Conservation (phyloP, 2,888 invertebrate genomes). For the Plebejus melissa region DNA sequence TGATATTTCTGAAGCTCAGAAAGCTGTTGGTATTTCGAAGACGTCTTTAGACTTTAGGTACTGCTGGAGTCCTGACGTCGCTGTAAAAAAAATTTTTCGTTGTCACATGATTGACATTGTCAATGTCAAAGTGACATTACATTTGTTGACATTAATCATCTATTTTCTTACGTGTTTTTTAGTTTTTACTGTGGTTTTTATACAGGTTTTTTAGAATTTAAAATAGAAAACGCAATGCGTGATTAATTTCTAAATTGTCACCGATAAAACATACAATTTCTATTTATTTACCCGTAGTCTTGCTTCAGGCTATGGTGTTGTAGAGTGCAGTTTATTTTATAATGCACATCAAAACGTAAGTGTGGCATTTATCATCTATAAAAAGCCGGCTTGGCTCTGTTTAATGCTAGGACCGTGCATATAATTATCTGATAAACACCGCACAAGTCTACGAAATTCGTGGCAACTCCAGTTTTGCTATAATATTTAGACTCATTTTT, state of each 20-base stretch:
- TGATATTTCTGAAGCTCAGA: too few relatives aligned
- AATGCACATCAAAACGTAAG: constrained; percentile 11
- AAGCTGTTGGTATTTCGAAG: too few relatives aligned
- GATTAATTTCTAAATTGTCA: neutral
- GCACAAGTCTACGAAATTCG: neutral
- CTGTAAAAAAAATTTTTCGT: too few relatives aligned
- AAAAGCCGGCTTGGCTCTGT: neutral
- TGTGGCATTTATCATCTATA: neutral
- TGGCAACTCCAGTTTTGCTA: neutral
- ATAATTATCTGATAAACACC: neutral
- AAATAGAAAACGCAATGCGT: neutral
- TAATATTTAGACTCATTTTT: neutral
- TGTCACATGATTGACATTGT: neutral
- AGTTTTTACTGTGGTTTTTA: too few relatives aligned
- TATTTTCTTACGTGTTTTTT: neutral
- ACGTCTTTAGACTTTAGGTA: too few relatives aligned
- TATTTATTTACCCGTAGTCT: neutral
- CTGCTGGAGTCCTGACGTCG: too few relatives aligned
- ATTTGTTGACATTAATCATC: neutral
- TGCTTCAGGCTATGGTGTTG: neutral
- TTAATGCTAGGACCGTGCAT: neutral
- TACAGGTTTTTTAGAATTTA: neutral
- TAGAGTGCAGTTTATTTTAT: neutral
- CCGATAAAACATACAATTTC: neutral
- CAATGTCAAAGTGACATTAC: neutral